A percentile compares a stretch with the other conserved stretches of the same genome.
phyloP scores from a whole-genome alignment of 1,140 invertebrate genomes.

The Watersipora subatra region DNA sequence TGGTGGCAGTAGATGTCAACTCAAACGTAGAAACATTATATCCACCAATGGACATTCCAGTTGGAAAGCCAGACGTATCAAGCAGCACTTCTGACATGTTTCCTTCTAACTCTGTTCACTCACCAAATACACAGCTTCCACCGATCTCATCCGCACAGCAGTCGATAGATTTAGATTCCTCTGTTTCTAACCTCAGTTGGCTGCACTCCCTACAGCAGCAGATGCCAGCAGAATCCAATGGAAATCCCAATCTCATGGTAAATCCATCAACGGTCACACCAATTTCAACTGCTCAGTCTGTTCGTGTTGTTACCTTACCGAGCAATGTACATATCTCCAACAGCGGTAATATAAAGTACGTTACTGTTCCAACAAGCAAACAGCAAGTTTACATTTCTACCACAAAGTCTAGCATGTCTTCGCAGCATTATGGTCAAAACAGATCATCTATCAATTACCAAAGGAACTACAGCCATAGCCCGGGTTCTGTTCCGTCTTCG shows the following conservation, averaged over 20 bases:
- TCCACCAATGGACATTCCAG: neutral
- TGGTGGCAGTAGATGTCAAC: neutral
- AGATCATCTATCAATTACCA: neutral
- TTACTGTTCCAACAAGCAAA: conserved; percentile 50
- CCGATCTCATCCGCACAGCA: neutral
- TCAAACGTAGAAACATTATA: neutral
- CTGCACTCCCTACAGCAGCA: conserved; percentile 4
- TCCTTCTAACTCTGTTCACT: neutral
- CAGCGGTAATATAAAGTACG: conserved; percentile 1
- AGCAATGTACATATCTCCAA: neutral
- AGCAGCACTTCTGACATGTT: neutral
- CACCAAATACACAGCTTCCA: neutral
- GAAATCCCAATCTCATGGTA: conserved; percentile 31
- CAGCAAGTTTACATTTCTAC: conserved; percentile 20
- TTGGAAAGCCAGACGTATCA: neutral
- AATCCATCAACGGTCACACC: conserved; percentile 35
- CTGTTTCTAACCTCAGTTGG: conserved; percentile 2
- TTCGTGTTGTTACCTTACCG: conserved; percentile 40
- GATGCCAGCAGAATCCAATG: conserved; percentile 14
- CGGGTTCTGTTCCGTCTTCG: conserved; percentile 32
- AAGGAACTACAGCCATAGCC: neutral
- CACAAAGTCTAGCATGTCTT: conserved; percentile 2
- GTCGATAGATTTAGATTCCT: neutral
- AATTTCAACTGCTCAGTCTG: neutral
- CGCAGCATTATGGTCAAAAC: neutral